Evolutionary conservation across 37 sponge, comb jelly and placozoan species (phyloP).

Genomic region (Diacarnus erythraeanus): DNA sequence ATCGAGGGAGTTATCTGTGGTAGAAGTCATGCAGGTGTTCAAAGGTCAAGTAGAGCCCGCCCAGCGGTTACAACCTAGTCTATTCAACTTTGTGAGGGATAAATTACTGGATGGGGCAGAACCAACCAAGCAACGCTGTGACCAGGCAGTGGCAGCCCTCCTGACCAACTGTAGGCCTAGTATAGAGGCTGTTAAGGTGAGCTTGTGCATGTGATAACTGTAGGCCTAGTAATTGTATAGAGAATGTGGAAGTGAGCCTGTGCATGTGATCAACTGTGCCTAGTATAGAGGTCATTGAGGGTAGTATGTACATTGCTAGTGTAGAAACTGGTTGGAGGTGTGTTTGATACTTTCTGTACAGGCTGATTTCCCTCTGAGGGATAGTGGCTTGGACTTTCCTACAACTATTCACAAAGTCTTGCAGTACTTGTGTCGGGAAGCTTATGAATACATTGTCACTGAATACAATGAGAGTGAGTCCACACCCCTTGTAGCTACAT

Average conservation of each 20-base stretch:
- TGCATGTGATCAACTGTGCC: too few relatives aligned
- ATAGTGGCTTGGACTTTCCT: slow-evolving; percentile 17
- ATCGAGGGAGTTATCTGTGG: slow-evolving; percentile 37
- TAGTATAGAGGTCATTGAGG: too few relatives aligned
- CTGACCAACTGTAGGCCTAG: neutral
- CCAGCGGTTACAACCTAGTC: slow-evolving; percentile 22
- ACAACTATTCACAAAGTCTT: slow-evolving; percentile 4
- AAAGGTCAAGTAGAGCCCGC: slow-evolving; percentile 17
- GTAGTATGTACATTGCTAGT: too few relatives aligned
- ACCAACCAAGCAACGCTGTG: slow-evolving; percentile 24
- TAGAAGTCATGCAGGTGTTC: slow-evolving; percentile 38
- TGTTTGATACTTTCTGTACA: neutral
- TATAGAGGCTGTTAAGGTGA: neutral
- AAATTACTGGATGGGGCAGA: slow-evolving; percentile 36
- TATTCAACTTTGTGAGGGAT: slow-evolving; percentile 34
- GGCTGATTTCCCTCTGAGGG: neutral
- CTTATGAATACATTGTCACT: slow-evolving; percentile 18
- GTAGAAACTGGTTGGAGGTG: neutral
- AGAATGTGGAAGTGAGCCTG: too few relatives aligned
- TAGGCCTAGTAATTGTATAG: too few relatives aligned
- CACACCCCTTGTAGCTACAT: too few relatives aligned
- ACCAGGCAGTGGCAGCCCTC: slow-evolving; percentile 22
- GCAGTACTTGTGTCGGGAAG: neutral
- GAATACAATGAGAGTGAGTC: slow-evolving; percentile 6
- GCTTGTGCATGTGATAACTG: neutral